Evolutionary conservation across 1,140 invertebrate genomes (phyloP).

Genomic region (Hycleus cichorii): DNA sequence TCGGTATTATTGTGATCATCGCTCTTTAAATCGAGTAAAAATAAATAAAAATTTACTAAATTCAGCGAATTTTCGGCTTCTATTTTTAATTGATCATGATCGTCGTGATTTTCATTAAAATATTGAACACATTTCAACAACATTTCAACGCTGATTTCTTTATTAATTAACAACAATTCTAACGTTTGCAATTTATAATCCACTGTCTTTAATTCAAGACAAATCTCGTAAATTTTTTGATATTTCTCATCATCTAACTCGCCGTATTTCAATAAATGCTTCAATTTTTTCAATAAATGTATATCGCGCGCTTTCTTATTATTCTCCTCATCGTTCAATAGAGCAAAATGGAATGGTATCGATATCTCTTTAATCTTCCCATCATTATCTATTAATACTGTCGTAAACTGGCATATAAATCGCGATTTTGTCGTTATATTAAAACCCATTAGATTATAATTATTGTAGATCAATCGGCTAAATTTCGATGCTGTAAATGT

Average conservation of each 20-base stretch:
- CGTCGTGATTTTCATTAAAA: conserved; percentile 39
- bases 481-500: conserved; percentile 83
- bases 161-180: conserved; percentile 60
- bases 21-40: conserved; percentile 17
- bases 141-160: conserved; percentile 50
- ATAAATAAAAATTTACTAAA: conserved; percentile 36
- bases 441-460: conserved; percentile 68
- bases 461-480: conserved; percentile 69
- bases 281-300: conserved; percentile 75
- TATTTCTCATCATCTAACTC: conserved; percentile 46
- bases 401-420: conserved; percentile 49
- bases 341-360: conserved; percentile 83
- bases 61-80: conserved; percentile 29
- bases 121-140: conserved; percentile 46
- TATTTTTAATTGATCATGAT: conserved; percentile 24
- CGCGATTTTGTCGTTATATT: conserved; percentile 46
- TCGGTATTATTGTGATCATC: conserved; percentile 20
- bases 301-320: conserved; percentile 79
- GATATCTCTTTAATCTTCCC: conserved; percentile 72
- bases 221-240: conserved; percentile 47
- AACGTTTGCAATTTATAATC: conserved; percentile 64
- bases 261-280: conserved; percentile 55
- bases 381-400: conserved; percentile 73
- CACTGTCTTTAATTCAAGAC: conserved; percentile 63
- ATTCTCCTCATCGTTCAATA: conserved; percentile 67